Base-by-base conservation (phyloP, 2,888 invertebrate species). In the Thereva unica region DNA sequence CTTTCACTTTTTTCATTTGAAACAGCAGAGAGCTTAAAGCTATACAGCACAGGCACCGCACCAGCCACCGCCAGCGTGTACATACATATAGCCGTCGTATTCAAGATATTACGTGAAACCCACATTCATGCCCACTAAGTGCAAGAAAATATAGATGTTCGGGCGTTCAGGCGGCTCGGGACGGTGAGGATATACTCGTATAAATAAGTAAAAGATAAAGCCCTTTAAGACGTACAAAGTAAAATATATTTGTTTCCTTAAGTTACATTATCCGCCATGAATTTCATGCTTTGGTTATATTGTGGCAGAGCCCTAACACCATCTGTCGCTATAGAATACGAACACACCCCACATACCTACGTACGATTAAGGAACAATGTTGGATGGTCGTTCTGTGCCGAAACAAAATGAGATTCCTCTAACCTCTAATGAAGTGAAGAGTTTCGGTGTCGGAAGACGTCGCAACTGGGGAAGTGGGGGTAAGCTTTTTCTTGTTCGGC, bases 241-340 rank as follows among this genome's bases (percentile, higher is more conserved):
- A 67, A 67, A 67, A 67, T 67, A 67, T 67, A 67, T 67, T 61
- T 61, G 67, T 63, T 63, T 67, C 63, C 67, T 67, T 63, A 67
- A 63, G 61, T 67, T 67, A 61, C 63, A 55, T 67, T 61, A 67
- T 66, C 59, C 66, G 40, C 59, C 52, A 66, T 66, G 66, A 66
- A 66, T 66, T 66, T 66, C 61, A 53, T 66, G 66, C 45, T 59
- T 59, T 66, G 47, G 50, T 59, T 59, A 53, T 59, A 59, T 53
- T 57, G 66, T 52, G 63, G 63, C 42, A 23, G 50, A 23, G 52
- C 47, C 38, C 59, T 47, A 47, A 57, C 47, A 59, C 59, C 59
- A 59, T 47, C 59, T 59, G 47, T 59, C 59, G 59, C 59, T 59
- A 10, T 23, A 40, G 47, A 59, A 38, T 9, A 47, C 10, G 10